Base-by-base conservation (phyloP, 2,797 vertebrate genomes). In the Sebastes miniatus region DNA sequence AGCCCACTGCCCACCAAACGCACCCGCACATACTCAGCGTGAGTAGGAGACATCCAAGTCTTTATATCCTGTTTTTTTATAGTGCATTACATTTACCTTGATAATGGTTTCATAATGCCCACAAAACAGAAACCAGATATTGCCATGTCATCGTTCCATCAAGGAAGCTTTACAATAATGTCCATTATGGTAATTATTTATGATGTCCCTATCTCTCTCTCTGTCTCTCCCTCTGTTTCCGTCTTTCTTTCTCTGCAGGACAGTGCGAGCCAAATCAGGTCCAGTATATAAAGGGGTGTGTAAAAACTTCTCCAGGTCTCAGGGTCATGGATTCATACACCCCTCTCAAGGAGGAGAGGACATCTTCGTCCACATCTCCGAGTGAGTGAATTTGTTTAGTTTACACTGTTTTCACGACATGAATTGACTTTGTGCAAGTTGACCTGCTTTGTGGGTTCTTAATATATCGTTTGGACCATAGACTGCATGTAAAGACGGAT, bases 281-380 rank as follows among this genome's bases (percentile, higher is more conserved):
- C 98, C 98, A 0, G 92, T 97, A 70, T 99, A 95, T 91, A 99
- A 97, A 90, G 98, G 98, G 0, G 93, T 98, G 85, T 99, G 98
- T 93, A 99, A 98, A 93, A 97, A 98, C 95, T 99, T 99, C 94
- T 99, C 97, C 32, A 97, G 98, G 86, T 98, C 98, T 78, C 97
- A 99, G 93, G 98, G 98, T 88, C 98, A 99, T 0, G 98, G 98
- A 52, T 99, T 99, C 95, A 97, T 99, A 83, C 96, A 95, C 2
- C 98, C 98, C 0, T 95, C 96, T 82, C 96, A 95, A 0, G 98
- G 98, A 82, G 96, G 97, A 20, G 98, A 99, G 90, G 98, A 99
- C 93, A 99, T 99, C 93, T 99, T 98, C 0, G 98, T 99, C 77
- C 98, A 99, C 11, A 98, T 99, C 68, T 99, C 98, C 57, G 98